These are phyloP conservation scores for Melanerpes formicivorus DNA, from an alignment of 2,113 vertebrate species.

Conservation along the genomic window DNA sequence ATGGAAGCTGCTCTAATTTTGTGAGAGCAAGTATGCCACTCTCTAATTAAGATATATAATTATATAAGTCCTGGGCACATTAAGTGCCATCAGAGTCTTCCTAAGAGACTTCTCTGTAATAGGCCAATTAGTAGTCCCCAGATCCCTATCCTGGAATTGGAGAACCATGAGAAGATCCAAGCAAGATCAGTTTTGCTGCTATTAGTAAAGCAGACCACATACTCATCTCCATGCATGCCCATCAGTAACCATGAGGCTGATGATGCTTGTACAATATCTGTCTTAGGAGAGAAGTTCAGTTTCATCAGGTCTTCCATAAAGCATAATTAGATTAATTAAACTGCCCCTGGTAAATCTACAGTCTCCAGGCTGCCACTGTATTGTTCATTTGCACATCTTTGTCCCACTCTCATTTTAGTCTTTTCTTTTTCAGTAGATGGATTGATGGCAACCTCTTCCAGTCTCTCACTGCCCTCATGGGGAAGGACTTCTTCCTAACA, in stretches of 20 bases:
- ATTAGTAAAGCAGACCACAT: constrained; percentile 34
- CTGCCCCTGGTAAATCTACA: neutral
- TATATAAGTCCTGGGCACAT: neutral
- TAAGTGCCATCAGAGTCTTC: constrained; percentile 8
- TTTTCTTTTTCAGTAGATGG: neutral
- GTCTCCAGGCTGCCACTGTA: neutral
- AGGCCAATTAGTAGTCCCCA: constrained; percentile 20
- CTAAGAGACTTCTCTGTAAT: constrained; percentile 29
- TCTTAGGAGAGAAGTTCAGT: neutral
- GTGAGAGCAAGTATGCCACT: neutral
- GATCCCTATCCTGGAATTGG: constrained; percentile 12
- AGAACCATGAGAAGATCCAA: constrained; percentile 26
- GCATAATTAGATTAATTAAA: neutral
- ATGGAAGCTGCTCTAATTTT: neutral
- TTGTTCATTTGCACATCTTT: neutral
- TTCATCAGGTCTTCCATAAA: constrained; percentile 1
- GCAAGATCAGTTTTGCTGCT: constrained; percentile 34
- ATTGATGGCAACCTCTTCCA: neutral
- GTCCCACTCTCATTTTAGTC: neutral
- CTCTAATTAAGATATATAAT: constrained; percentile 33
- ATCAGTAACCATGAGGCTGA: constrained; percentile 31
- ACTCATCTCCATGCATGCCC: constrained; percentile 7
- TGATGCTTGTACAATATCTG: neutral
- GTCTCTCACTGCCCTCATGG: too few relatives aligned
- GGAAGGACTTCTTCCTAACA: too few relatives aligned